phyloP scores from a whole-genome alignment of 2,888 invertebrate genomes.

The Bedellia somnulentella region DNA sequence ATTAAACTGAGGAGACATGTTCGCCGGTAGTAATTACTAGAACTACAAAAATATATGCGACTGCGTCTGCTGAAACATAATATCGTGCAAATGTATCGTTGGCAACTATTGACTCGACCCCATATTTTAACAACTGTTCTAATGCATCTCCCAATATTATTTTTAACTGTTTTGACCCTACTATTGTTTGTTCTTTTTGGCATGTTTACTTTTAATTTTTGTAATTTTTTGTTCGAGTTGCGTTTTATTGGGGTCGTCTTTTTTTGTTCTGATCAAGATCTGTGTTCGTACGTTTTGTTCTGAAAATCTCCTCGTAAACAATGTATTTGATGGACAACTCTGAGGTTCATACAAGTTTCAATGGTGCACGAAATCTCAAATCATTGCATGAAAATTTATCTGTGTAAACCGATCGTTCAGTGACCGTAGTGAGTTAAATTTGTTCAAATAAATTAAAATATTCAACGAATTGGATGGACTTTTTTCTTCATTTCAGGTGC shows the following conservation, averaged over 20 bases:
- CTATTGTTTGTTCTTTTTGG: conserved; percentile 50
- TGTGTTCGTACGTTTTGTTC: no score
- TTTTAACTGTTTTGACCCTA: conserved; percentile 57
- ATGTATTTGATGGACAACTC: no score
- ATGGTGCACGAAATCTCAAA: neutral
- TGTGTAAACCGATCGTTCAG: conserved; percentile 28
- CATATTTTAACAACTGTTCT: conserved; percentile 63
- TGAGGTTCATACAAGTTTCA: no score
- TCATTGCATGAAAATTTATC: conserved; percentile 56
- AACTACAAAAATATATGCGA: no score
- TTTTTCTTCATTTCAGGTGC: conserved; percentile 74
- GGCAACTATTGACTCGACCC: conserved; percentile 51
- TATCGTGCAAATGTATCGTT: no score
- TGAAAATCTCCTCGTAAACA: no score
- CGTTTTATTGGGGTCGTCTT: conserved; percentile 12
- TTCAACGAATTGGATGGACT: conserved; percentile 66
- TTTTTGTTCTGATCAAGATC: conserved; percentile 10
- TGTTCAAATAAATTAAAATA: conserved; percentile 23
- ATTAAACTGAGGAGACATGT: no score
- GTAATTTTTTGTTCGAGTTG: conserved; percentile 22
- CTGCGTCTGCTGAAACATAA: no score
- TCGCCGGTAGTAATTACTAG: no score
- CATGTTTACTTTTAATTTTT: conserved; percentile 56
- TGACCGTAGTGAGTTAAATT: conserved; percentile 6
- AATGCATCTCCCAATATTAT: conserved; percentile 62